A percentile compares a stretch with the other conserved stretches of the same genome.
Evolutionary conservation across 1,140 invertebrate genomes (phyloP).

Genomic region (Heliothis subflexa): DNA sequence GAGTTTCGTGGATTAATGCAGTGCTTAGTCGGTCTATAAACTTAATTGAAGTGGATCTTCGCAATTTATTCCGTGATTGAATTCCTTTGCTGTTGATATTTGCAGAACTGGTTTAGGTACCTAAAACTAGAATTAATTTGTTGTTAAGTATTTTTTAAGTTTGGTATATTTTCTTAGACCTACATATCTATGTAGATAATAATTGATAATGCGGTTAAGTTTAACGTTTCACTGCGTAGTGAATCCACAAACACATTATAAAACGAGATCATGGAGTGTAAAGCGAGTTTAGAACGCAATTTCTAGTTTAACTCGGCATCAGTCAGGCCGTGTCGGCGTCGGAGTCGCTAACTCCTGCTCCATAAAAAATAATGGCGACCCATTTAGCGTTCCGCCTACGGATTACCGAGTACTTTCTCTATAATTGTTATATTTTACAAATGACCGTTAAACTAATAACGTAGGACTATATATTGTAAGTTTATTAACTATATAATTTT

Average conservation of each 20-base stretch:
- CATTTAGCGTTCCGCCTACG: slow-evolving; percentile 55
- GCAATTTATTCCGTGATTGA: slow-evolving; percentile 6
- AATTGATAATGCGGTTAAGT: neutral
- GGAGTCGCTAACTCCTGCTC: slow-evolving; percentile 60
- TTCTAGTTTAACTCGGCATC: slow-evolving; percentile 61
- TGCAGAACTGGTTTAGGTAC: too few relatives aligned
- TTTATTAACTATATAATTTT: too few relatives aligned
- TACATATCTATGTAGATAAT: neutral
- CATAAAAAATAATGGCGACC: slow-evolving; percentile 73
- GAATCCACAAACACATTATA: slow-evolving; percentile 1
- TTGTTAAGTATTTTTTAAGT: neutral
- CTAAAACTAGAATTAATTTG: too few relatives aligned
- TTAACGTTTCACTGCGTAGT: slow-evolving; percentile 6
- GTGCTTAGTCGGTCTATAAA: slow-evolving; percentile 15
- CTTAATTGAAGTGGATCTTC: slow-evolving; percentile 26
- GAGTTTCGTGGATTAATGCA: slow-evolving; percentile 41
- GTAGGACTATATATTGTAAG: too few relatives aligned
- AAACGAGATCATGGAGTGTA: slow-evolving; percentile 33
- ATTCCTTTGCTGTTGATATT: too few relatives aligned
- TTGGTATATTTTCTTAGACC: too few relatives aligned
- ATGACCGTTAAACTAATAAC: too few relatives aligned
- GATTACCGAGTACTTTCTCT: slow-evolving; percentile 52
- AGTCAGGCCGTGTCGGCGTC: slow-evolving; percentile 46
- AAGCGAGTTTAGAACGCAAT: slow-evolving; percentile 60
- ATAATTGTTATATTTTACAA: slow-evolving; percentile 44